Evolutionary conservation across 2,113 vertebrate species (phyloP).

Genomic region (Spea bombifrons): DNA sequence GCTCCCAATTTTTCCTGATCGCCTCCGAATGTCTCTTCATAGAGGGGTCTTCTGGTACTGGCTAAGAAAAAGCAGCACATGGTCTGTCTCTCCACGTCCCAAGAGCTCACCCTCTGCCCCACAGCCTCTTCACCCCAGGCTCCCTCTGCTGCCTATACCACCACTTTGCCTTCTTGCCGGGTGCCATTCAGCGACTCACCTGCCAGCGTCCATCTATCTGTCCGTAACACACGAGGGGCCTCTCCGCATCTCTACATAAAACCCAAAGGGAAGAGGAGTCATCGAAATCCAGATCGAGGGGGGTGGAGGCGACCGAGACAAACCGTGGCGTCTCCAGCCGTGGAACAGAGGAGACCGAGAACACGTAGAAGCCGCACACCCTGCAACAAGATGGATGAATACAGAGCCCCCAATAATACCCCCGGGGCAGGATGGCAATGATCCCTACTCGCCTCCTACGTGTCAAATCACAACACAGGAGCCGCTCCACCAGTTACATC

Average conservation of each 20-base stretch:
- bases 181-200: background rate
- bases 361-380: slow-evolving; percentile 7
- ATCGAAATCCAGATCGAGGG: slow-evolving; percentile 22
- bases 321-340: background rate
- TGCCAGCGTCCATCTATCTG: background rate
- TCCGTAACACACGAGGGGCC: background rate
- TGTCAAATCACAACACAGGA: no score
- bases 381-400: background rate
- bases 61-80: background rate
- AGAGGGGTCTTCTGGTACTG: background rate
- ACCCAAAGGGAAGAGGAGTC: slow-evolving; percentile 6
- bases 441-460: no score
- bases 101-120: background rate
- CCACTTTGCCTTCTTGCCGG: background rate
- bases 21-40: background rate
- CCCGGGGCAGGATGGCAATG: no score
- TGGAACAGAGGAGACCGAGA: background rate
- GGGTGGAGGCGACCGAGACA: background rate
- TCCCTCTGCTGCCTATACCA: background rate
- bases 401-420: no score
- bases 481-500: no score
- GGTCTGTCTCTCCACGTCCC: background rate
- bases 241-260: background rate
- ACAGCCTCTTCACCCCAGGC: background rate
- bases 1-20: slow-evolving; percentile 14